Evolutionary conservation across 2,888 invertebrate species (phyloP).

Genomic region (Oscheius onirici): DNA sequence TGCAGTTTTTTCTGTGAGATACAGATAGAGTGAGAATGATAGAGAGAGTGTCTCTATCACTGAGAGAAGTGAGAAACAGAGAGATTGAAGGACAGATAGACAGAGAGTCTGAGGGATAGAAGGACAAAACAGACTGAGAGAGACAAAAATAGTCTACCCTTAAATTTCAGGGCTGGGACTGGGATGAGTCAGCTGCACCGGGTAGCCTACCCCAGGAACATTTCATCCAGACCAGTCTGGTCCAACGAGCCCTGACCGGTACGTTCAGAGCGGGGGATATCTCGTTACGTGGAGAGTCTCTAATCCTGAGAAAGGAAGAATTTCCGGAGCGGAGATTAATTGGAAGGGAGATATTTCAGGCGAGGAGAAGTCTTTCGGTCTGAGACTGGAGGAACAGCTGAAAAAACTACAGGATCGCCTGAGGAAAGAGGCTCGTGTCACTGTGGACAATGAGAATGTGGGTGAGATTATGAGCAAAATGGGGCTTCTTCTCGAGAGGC

Average conservation of each 20-base stretch:
- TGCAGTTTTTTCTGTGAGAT: background rate
- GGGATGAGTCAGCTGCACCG: constrained; percentile 49
- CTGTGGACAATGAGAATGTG: constrained; percentile 66
- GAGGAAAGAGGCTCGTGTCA: constrained; percentile 51
- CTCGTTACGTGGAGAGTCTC: background rate
- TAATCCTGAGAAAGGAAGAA: constrained; percentile 1
- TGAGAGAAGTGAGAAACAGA: too few relatives aligned
- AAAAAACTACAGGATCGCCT: constrained; percentile 48
- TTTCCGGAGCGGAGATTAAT: constrained; percentile 20
- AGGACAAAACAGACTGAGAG: too few relatives aligned
- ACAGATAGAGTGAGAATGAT: background rate
- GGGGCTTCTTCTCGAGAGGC: background rate
- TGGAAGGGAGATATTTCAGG: constrained; percentile 39
- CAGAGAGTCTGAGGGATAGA: background rate
- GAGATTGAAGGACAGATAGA: constrained; percentile 1
- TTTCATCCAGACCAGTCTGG: constrained; percentile 63
- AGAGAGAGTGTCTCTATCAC: background rate
- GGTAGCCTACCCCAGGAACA: constrained; percentile 57
- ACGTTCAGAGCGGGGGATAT: background rate
- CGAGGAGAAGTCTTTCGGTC: constrained; percentile 41
- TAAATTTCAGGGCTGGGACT: constrained; percentile 47
- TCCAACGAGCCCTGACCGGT: constrained; percentile 55
- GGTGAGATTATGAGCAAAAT: constrained; percentile 1
- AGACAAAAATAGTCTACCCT: too few relatives aligned
- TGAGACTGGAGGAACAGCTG: constrained; percentile 36